A percentile compares a stretch with the other conserved stretches of the same genome.
Evolutionary conservation across 2,888 invertebrate species (phyloP).

Genomic region (Sympetrum striolatum): DNA sequence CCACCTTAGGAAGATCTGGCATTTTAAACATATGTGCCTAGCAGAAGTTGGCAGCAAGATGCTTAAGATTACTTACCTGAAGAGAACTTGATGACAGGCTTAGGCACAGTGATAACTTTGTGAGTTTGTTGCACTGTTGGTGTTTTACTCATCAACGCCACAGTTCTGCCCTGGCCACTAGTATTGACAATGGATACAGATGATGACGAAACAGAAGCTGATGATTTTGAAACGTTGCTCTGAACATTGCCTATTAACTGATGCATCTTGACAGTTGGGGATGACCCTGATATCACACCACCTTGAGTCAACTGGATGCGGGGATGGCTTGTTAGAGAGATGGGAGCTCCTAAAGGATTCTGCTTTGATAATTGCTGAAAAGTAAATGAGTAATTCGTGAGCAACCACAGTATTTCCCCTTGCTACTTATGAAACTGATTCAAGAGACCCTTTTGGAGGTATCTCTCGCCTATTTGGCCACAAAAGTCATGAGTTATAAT

Average conservation of each 20-base stretch:
- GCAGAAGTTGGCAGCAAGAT: not conserved
- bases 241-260: conserved; percentile 1
- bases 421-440: too few species aligned
- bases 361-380: conserved; percentile 15
- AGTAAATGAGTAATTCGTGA: not conserved
- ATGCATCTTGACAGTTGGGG: conserved; percentile 1
- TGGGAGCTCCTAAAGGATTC: conserved; percentile 13
- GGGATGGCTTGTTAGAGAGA: conserved; percentile 18
- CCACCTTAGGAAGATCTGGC: too few species aligned
- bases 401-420: not conserved
- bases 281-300: not conserved
- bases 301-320: not conserved
- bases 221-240: not conserved
- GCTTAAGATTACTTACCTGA: conserved; percentile 54
- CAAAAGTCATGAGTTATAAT: too few species aligned
- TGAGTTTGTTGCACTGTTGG: not conserved
- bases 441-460: too few species aligned
- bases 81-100: conserved; percentile 77
- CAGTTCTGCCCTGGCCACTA: conserved; percentile 3
- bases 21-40: too few species aligned
- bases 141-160: conserved; percentile 18
- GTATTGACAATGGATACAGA: conserved; percentile 17
- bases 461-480: too few species aligned
- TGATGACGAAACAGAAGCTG: not conserved
- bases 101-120: conserved; percentile 69